Evolutionary conservation across 1,140 invertebrate genomes (phyloP), one percentile per base, ranked within the genome.

Genomic region (Anastrepha ludens): DNA sequence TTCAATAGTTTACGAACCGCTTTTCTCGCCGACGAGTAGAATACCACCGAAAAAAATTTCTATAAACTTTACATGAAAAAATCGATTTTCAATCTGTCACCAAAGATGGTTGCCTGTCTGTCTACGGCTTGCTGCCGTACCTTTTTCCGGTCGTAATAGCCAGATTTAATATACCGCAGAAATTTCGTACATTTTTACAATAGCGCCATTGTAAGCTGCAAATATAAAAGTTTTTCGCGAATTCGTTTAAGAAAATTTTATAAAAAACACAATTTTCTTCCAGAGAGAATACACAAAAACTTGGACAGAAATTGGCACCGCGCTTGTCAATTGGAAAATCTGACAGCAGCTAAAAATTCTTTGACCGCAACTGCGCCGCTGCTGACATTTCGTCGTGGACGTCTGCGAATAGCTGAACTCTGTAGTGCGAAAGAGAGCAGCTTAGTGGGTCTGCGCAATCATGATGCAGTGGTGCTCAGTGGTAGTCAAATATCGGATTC

Each of bases 251-350:
- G 74, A 81, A 81, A 81, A 20, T 55, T 9, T 81, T 81, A 29
- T 81, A 81, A 20, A 74, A 81, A 50, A 81, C 74, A 81, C 74
- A 81, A 81, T 55, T 81, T 55, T 81, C n/a, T 81, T 55, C 8
- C 47, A 81, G 67, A 74, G 67, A 81, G 74, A 81, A 81, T 81
- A 81, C 74, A 81, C 74, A 81, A 81, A 81, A 81, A 81, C 47
- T 81, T 55, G 74, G 74, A 55, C 47, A 81, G 74, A 81, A 81
- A 81, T 81, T 55, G 74, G 74, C 74, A 81, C 74, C 74, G 74
- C 74, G 50, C 74, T 81, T 81, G 74, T 81, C 74, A 81, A 81
- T 81, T 81, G 44, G 47, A 55, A 29, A 81, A 81, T 81, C 47
- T 81, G 74, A 81, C 74, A 81, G 74, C 74, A 29, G 39, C 39